phyloP scores from a whole-genome alignment of 2,888 invertebrate species.

The Alsophila aescularia region DNA sequence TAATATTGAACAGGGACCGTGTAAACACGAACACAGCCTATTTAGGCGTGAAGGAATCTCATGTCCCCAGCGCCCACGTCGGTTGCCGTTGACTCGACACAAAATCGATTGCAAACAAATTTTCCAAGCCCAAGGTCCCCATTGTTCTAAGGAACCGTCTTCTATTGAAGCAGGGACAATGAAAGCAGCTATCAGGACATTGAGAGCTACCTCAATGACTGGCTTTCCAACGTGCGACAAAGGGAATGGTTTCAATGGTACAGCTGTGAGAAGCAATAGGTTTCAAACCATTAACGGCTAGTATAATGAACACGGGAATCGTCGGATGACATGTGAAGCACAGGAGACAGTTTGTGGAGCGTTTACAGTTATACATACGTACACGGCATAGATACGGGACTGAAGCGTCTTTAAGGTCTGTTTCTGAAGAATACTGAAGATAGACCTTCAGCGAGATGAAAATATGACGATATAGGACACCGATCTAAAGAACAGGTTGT shows the following conservation, averaged over 20 bases:
- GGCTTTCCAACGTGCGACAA: conserved; percentile 3
- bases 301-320: neutral
- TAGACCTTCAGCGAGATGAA: too few relatives aligned
- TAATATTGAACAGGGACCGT: neutral
- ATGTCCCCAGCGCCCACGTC: conserved; percentile 4
- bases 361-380: neutral
- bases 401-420: too few relatives aligned
- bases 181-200: neutral
- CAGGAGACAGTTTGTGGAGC: neutral
- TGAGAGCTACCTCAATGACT: conserved; percentile 3
- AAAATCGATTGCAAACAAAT: conserved; percentile 21
- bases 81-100: conserved; percentile 13
- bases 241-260: conserved; percentile 6
- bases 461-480: too few relatives aligned
- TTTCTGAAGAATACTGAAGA: too few relatives aligned
- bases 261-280: conserved; percentile 3
- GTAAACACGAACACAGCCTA: conserved; percentile 3
- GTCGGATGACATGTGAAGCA: neutral
- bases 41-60: conserved; percentile 20
- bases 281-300: neutral
- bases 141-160: conserved; percentile 15
- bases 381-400: too few relatives aligned
- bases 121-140: conserved; percentile 11
- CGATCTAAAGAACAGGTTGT: too few relatives aligned
- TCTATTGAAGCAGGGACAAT: conserved; percentile 9